Evolutionary conservation across 1,140 invertebrate genomes (phyloP), one percentile per base, ranked within the genome.

Genomic region (Meteorus sp.): DNA sequence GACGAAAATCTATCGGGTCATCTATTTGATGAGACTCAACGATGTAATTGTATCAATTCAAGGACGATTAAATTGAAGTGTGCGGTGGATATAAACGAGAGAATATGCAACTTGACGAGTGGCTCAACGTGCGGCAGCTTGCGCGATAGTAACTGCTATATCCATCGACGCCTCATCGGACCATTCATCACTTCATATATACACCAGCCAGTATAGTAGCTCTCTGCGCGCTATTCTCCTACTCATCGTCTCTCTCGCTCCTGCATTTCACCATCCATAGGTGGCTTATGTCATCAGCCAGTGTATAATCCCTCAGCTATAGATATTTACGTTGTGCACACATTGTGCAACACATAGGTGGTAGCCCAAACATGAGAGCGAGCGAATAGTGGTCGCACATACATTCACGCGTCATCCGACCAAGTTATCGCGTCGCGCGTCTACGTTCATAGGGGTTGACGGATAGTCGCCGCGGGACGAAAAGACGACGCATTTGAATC

Each of bases 401-500:
- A 1, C 8, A 5, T 35, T 53, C 37, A n/a, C 31, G 8, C n/a
- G 13, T 6, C n/a, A 25, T 41, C 13, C 13, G 51, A 39, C 33
- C 20, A 53, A 15, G 51, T 39, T 39, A 13, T 22, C 39, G 48
- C 62, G n/a, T 51, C 56, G 61, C 61, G 61, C 61, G 64, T 64
- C 65, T 70, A 73, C 70, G 72, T 76, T 73, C 72, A 59, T 75
- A 76, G 76, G 71, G 66, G 66, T 72, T 77, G 72, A 78, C 76
- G 75, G 69, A 78, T 78, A 69, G 74, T 75, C 76, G 75, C 74
- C 66, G 62, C 70, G 75, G 76, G 76, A 78, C 73, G 64, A 62
- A 70, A 72, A 77, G 73, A 69, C 67, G 69, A 74, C 69, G 69
- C 64, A 33, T 68, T 57, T 50, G 68, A 65, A 77, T 75, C 71